Evolutionary conservation across 2,888 invertebrate species (phyloP).

Genomic region (Patella ulyssiponensis): DNA sequence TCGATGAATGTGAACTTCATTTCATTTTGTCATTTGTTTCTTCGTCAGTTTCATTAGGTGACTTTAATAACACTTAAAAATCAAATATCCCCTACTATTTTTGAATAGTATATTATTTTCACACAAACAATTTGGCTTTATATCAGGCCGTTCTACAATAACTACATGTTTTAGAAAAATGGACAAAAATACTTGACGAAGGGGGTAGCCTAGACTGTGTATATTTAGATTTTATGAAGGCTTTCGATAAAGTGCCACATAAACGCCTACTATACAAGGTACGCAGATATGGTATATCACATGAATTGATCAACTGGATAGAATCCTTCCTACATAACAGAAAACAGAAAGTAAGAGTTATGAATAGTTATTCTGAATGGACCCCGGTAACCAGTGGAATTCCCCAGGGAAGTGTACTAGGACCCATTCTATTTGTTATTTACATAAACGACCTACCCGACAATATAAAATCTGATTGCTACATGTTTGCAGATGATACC

Average conservation of each 20-base stretch:
- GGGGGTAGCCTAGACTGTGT: constrained; percentile 11
- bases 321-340: constrained; percentile 1
- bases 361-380: neutral
- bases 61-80: too few relatives aligned
- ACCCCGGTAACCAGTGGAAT: neutral
- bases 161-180: constrained; percentile 15
- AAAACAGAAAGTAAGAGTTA: constrained; percentile 13
- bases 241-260: constrained; percentile 25
- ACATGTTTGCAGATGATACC: constrained; percentile 34
- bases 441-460: constrained; percentile 36
- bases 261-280: constrained; percentile 13
- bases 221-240: constrained; percentile 25
- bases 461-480: neutral
- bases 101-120: too few relatives aligned
- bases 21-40: too few relatives aligned
- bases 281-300: constrained; percentile 2
- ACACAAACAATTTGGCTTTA: constrained; percentile 17
- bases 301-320: constrained; percentile 11
- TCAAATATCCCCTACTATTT: too few relatives aligned
- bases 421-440: constrained; percentile 30
- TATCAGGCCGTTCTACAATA: constrained; percentile 10
- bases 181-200: constrained; percentile 16
- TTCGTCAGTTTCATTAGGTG: too few relatives aligned
- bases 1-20: too few relatives aligned
- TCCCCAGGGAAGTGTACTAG: constrained; percentile 26